Evolutionary conservation across 2,888 invertebrate genomes (phyloP).

Genomic region (Drosophila phalerata): DNA sequence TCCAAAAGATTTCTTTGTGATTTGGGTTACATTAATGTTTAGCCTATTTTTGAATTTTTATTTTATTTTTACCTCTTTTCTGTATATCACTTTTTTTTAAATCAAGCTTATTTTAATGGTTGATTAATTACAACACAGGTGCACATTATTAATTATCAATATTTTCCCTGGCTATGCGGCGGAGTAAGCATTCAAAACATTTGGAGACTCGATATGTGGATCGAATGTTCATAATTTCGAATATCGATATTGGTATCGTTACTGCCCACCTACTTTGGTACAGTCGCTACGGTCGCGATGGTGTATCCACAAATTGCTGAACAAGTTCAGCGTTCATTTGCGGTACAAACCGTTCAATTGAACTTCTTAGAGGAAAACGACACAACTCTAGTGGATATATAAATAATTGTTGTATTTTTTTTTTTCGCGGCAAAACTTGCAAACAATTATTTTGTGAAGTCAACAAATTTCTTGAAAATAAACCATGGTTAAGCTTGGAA

Average conservation of each 20-base stretch:
- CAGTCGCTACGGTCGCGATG: slow-evolving; percentile 35
- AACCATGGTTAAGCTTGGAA: slow-evolving; percentile 81
- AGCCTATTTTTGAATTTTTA: too few species aligned
- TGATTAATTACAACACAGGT: too few species aligned
- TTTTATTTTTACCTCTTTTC: too few species aligned
- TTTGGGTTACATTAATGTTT: too few species aligned
- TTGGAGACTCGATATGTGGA: background rate
- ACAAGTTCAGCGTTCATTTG: slow-evolving; percentile 2
- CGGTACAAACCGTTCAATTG: slow-evolving; percentile 5
- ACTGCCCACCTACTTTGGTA: slow-evolving; percentile 4
- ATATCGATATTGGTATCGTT: slow-evolving; percentile 3
- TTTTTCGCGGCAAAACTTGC: slow-evolving; percentile 56
- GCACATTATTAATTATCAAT: background rate
- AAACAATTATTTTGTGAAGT: background rate
- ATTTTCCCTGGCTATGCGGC: background rate
- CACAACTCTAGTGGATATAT: slow-evolving; percentile 23
- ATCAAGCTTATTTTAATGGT: too few species aligned
- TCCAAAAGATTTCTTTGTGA: too few species aligned
- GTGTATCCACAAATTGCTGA: slow-evolving; percentile 10
- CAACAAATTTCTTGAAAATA: background rate
- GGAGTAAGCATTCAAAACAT: background rate
- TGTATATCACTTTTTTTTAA: too few species aligned
- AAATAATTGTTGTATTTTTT: slow-evolving; percentile 28
- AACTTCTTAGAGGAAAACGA: background rate
- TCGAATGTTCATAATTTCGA: background rate